phyloP scores from a whole-genome alignment of 2,797 vertebrate genomes.

The Oceanodroma leucorhoa region DNA sequence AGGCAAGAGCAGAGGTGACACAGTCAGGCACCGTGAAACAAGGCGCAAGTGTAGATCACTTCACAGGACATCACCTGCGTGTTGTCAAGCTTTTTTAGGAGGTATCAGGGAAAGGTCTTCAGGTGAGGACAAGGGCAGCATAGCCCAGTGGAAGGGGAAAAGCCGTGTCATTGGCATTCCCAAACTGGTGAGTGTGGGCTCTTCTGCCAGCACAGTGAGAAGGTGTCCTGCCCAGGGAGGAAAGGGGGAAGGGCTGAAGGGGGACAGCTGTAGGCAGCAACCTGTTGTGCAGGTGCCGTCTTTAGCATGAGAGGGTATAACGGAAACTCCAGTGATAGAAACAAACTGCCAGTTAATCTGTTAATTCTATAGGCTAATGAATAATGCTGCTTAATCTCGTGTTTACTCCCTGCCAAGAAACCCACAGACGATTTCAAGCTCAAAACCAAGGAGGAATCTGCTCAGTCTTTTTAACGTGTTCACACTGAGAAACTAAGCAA shows the following conservation, averaged over 20 bases:
- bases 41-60: neutral
- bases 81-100: neutral
- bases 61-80: rapidly evolving
- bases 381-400: neutral
- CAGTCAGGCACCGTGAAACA: neutral
- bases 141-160: neutral
- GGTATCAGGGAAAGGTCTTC: neutral
- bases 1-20: neutral
- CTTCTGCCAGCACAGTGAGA: neutral
- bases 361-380: neutral
- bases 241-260: neutral
- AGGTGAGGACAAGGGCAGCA: neutral
- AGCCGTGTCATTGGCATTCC: neutral
- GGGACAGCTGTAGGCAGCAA: neutral
- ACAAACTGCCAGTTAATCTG: neutral
- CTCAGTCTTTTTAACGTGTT: rapidly evolving
- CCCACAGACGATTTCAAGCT: neutral
- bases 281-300: neutral
- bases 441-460: neutral
- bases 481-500: rapidly evolving
- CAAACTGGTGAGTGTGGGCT: neutral
- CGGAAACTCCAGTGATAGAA: neutral
- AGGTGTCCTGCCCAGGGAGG: neutral
- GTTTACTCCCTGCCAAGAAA: neutral
- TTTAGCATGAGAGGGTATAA: neutral